Conservation (phyloP, 1,140 invertebrate genomes). For the Agrypnia vestita region DNA sequence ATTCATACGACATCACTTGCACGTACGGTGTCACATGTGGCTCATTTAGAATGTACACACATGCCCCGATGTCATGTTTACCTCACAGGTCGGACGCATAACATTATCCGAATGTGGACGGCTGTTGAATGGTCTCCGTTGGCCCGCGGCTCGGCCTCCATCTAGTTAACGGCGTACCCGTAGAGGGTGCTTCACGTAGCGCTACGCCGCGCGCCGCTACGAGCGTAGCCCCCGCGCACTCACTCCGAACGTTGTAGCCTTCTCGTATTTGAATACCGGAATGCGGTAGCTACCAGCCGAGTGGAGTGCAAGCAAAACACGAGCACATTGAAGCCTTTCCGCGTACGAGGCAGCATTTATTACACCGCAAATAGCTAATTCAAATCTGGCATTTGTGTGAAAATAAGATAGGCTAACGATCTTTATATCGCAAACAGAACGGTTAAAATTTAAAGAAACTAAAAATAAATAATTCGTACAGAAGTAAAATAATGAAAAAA, state of each 20-base stretch:
- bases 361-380: conserved; percentile 11
- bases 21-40: too few relatives aligned
- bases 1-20: too few relatives aligned
- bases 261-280: conserved; percentile 54
- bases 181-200: conserved; percentile 24
- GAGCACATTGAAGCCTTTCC: conserved; percentile 39
- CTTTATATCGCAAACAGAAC: too few relatives aligned
- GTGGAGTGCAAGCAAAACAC: conserved; percentile 57
- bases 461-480: too few relatives aligned
- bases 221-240: not conserved
- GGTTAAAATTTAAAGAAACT: too few relatives aligned
- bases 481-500: too few relatives aligned
- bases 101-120: conserved; percentile 58
- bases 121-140: conserved; percentile 18
- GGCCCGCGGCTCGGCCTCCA: conserved; percentile 5
- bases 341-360: conserved; percentile 25
- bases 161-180: conserved; percentile 26
- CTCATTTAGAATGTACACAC: not conserved
- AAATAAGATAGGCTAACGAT: too few relatives aligned
- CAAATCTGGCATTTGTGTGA: too few relatives aligned
- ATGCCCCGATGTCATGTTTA: conserved; percentile 21
- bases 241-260: conserved; percentile 5
- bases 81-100: conserved; percentile 52
- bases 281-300: conserved; percentile 40
- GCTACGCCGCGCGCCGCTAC: conserved; percentile 12